phyloP scores from a whole-genome alignment of 2,113 vertebrate species.

The Pontoporia blainvillei region DNA sequence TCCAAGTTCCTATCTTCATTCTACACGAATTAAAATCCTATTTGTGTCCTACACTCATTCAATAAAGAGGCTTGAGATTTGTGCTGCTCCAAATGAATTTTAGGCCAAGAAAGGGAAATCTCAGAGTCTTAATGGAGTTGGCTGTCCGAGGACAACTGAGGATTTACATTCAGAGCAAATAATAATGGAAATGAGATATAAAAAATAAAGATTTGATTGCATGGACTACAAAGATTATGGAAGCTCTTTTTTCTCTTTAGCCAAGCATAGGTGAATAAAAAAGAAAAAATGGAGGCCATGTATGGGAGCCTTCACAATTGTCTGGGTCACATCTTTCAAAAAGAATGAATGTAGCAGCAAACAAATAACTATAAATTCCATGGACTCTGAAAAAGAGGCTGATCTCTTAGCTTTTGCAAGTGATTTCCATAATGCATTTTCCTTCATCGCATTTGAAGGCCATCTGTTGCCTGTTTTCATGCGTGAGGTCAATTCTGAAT shows the following conservation, averaged over 20 bases:
- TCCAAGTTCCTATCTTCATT: background rate
- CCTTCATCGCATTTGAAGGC: conserved; percentile 13
- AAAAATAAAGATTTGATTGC: background rate
- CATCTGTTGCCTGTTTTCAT: conserved; percentile 53
- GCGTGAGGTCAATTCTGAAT: conserved; percentile 44
- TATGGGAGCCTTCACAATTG: background rate
- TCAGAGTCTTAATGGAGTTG: fast-evolving
- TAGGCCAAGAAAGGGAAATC: background rate
- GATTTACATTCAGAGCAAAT: background rate
- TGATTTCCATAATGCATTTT: conserved; percentile 49
- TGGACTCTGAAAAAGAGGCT: conserved; percentile 7
- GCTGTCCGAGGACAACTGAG: background rate
- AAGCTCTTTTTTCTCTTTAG: background rate
- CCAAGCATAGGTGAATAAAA: background rate
- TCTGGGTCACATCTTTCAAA: background rate
- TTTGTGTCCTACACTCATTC: background rate
- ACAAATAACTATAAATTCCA: background rate
- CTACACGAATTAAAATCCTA: background rate
- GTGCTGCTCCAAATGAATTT: background rate
- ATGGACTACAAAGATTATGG: background rate
- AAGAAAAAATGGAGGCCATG: background rate
- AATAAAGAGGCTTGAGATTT: background rate
- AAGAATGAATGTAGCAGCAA: background rate
- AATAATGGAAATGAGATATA: background rate
- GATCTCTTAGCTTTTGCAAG: background rate